A percentile compares a stretch with the other conserved stretches of the same genome.
phyloP scores from a whole-genome alignment of 2,888 invertebrate genomes.

The Ormyrus rosae region DNA sequence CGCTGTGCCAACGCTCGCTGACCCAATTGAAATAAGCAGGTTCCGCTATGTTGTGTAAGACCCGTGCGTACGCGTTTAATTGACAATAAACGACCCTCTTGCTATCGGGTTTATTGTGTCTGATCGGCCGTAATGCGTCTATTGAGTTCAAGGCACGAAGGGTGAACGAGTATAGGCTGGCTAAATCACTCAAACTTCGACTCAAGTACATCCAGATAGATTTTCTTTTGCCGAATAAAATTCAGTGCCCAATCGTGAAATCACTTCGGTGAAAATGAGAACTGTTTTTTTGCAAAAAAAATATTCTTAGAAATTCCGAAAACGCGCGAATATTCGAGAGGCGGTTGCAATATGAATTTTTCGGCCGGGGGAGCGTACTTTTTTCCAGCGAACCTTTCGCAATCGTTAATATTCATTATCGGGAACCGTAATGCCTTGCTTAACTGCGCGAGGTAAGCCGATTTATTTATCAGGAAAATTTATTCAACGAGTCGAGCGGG shows the following conservation, averaged over 20 bases:
- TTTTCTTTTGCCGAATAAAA: conserved; percentile 12
- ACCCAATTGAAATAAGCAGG: conserved; percentile 52
- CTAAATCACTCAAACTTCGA: background rate
- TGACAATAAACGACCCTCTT: conserved; percentile 56
- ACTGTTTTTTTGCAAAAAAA: too few species aligned
- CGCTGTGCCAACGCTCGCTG: conserved; percentile 9
- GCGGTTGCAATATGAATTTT: too few species aligned
- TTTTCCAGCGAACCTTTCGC: too few species aligned
- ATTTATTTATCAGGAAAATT: conserved; percentile 12
- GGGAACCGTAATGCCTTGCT: background rate
- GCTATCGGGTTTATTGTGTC: conserved; percentile 64
- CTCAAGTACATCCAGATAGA: conserved; percentile 1
- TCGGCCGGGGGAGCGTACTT: too few species aligned
- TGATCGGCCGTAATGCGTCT: conserved; percentile 63
- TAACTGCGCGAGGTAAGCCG: background rate
- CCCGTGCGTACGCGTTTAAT: conserved; percentile 58
- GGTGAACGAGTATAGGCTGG: conserved; percentile 39
- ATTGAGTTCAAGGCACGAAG: conserved; percentile 66
- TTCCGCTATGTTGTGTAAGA: conserved; percentile 37
- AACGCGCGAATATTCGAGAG: too few species aligned
- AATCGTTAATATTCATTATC: conserved; percentile 7
- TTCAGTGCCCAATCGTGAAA: too few species aligned
- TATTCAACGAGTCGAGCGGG: background rate
- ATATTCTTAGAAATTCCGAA: too few species aligned
- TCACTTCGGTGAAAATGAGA: too few species aligned